Evolutionary conservation across 2,113 vertebrate genomes (phyloP), one percentile per base, ranked within the genome.

Genomic region (Eptesicus fuscus): DNA sequence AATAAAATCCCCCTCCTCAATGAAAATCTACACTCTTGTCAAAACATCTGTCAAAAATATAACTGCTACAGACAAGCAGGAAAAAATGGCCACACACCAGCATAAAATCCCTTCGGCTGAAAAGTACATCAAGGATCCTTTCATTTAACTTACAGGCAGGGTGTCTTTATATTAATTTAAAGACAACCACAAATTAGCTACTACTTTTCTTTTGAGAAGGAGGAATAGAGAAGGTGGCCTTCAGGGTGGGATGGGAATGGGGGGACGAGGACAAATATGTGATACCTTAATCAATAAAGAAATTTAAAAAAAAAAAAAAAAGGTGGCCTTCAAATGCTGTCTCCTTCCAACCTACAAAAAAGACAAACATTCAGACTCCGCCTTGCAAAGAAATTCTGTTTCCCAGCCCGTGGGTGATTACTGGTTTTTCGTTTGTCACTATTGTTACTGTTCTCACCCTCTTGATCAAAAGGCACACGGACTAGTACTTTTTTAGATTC

Each of bases 1-100:
- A 92, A 49, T 90, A 90, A 92, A 91, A 42, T 51, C 59, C 32
- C 30, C 42, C 35, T 53, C 35, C 40, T 92, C 67, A n/a, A 53
- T 71, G 40, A 94, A 91, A 94, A 91, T 80, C 83, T 56, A 90
- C 18, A 77, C 16, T 88, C 17, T 91, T 74, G 47, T 89, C 51
- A 96, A 88, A 84, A 79, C 56, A 86, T 59, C 83, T 91, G 71
- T 94, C 94, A 92, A 90, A 93, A 86, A 51, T 90, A 16, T 80
- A 87, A 80, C 78, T 84, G 70, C 35, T 70, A 20, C 51, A 90
- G 53, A 93, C 53, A 95, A 94, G 42, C 37, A 65, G 79, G 14
- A 11, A 76, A 96, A 94, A 83, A 74, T 51, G 25, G 76, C 44
- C 51, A 78, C 7, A 71, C 7, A 37, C 42, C 65, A 63, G 20